Evolutionary conservation across 1,140 invertebrate genomes (phyloP), one percentile per base, ranked within the genome.

Genomic region (Drosophila biarmipes): DNA sequence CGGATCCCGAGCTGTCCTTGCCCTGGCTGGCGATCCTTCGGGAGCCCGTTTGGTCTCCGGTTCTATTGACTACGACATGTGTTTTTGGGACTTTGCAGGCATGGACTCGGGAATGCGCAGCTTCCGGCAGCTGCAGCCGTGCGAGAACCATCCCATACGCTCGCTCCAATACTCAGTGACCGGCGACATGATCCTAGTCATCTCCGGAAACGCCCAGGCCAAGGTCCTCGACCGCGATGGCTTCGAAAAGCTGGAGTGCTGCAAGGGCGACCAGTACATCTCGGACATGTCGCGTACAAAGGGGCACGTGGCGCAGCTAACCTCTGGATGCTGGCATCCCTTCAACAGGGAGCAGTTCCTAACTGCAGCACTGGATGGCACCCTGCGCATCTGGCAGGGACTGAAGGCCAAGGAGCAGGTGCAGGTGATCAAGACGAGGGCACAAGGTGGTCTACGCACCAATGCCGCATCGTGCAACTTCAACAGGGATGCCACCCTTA

Each of bases 61-160:
- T 10, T 97, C 96, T 6, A 95, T 97, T 24, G 98, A 99, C 90
- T 99, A 99, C 93, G 97, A 99, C 77, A 96, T 99, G 0, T 96
- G 96, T 61, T 97, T 99, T 73, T 99, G 98, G 97, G 98, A 99
- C 93, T 99, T 99, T 94, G 96, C 97, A 59, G 98, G 98, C 8
- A 99, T 99, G 98, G 98, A 99, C 92, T 94, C 96, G 0, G 95
- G 96, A 0, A 94, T 99, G 92, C 94, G 96, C 53, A 97, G 97
- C 72, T 99, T 99, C 90, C 94, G 98, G n/a, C 97, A 96, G 0
- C 92, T 99, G 7, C 95, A 96, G 73, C 98, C 98, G 0, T 98
- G 97, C 92, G 98, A 99, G 92, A 97, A 98, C 90, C 97, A 99
- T 93, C 97, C 97, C 0, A 98, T 99, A 35, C 96, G 96, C 80